Evolutionary conservation across 2,113 vertebrate genomes (phyloP), one percentile per base, ranked within the genome.

Genomic region (Gorsachius goisagi): DNA sequence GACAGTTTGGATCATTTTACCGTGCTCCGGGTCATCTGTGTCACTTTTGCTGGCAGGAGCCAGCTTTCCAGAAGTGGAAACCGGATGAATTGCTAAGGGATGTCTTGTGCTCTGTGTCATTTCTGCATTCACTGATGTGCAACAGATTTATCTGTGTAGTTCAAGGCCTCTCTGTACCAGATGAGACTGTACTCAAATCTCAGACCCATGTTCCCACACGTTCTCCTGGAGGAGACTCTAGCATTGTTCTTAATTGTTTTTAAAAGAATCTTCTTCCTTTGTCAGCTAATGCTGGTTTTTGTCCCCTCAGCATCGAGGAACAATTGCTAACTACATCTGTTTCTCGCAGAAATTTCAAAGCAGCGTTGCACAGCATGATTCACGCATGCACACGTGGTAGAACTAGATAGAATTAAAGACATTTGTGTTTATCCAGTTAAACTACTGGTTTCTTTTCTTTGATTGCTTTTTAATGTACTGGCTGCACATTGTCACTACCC

Each of bases 51-150:
- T 93, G 45, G 30, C 90, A 91, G 81, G 24, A 91, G 59, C 7
- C 78, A 47, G 78, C 73, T 72, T 91, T 88, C 78, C 78, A 80
- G n/a, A 52, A 86, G 33, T 82, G 62, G 66, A 82, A 94, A 56
- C 1, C 0, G 5, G 69, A 37, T 62, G 41, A 80, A 78, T 63
- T 58, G 55, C 82, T 88, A 52, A 81, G 85, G 75, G 72, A 77
- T 76, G n/a, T 41, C 60, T 91, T 88, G 79, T 5, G 3, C 63
- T 88, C 66, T 67, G 8, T 94, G 60, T 83, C 14, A 62, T 92
- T 91, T 91, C 59, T 83, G 47, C 27, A 27, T 69, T 88, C 83
- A 74, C 55, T 95, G 95, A 80, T 92, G 91, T 63, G 76, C 66
- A 80, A 68, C 88, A 60, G 67, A 94, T 90, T 88, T 90, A 59